Percentiles rank a stretch among this genome's conserved stretches.
These are phyloP conservation scores for Solenodon paradoxus DNA, from an alignment of 2,113 vertebrate genomes.

Conservation along the genomic window DNA sequence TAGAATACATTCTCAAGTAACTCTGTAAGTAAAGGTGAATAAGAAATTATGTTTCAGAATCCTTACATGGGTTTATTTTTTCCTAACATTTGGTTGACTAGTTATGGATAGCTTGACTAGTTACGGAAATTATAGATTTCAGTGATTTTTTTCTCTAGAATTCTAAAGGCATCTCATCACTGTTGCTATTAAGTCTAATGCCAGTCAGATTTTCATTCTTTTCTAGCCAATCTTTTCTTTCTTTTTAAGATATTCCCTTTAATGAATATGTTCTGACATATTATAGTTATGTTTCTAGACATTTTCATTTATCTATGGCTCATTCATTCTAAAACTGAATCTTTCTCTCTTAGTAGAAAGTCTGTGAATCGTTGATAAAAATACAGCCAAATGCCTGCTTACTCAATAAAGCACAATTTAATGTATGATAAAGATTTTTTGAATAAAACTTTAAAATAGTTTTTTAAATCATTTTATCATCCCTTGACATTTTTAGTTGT, in stretches of 20 bases:
- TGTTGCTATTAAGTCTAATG: not conserved
- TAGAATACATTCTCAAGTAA: not conserved
- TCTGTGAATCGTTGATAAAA: conserved; percentile 9
- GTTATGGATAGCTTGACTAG: not conserved
- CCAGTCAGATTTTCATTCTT: not conserved
- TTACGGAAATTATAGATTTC: not conserved
- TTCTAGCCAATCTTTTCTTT: not conserved
- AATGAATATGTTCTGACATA: not conserved
- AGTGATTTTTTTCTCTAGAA: not conserved
- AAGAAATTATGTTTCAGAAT: not conserved
- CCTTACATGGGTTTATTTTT: not conserved
- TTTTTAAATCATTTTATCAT: conserved; percentile 32
- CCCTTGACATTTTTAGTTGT: not conserved
- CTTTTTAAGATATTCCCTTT: not conserved
- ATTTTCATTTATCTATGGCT: not conserved
- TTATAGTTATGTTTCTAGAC: not conserved
- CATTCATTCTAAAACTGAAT: not conserved
- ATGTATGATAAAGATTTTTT: not conserved
- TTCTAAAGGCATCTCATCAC: not conserved
- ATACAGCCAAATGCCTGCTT: not conserved
- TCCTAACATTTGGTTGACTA: not conserved
- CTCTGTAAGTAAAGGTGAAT: not conserved
- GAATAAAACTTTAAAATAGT: no score
- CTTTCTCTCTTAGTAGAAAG: not conserved
- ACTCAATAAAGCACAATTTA: conserved; percentile 1